Evolutionary conservation across 2,113 vertebrate genomes (phyloP).

Genomic region (Nycticorax nycticorax): DNA sequence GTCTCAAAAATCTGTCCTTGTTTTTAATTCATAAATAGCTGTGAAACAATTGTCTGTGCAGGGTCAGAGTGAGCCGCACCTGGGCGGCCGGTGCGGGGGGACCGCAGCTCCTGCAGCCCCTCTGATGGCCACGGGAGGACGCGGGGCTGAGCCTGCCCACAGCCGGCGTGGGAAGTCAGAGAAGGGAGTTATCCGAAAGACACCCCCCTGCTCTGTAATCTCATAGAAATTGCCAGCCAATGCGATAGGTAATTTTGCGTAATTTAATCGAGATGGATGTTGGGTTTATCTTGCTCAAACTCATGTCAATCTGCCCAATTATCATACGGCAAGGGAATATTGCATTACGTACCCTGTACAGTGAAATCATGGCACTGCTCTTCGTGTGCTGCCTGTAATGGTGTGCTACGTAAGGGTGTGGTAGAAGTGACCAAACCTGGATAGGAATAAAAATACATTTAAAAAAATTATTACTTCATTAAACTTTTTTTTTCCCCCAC

Average conservation of each 20-base stretch:
- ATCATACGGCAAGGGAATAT: neutral
- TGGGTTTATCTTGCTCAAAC: neutral
- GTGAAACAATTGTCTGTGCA: no score
- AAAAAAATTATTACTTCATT: neutral
- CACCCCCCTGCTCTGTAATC: neutral
- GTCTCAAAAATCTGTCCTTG: neutral
- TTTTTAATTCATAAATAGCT: neutral
- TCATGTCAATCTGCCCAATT: neutral
- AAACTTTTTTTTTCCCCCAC: neutral
- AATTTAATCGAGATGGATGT: neutral
- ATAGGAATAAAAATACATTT: neutral
- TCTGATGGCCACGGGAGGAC: accelerated
- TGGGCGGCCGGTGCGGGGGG: neutral
- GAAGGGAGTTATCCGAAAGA: neutral
- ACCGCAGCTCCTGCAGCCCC: neutral
- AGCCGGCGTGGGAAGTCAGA: no score
- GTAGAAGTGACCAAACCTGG: neutral
- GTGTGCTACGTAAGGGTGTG: neutral
- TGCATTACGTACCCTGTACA: accelerated
- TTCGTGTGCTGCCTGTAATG: neutral
- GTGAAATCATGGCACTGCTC: neutral
- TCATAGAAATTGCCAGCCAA: neutral
- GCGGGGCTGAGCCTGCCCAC: neutral
- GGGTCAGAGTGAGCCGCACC: accelerated
- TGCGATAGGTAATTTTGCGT: neutral